These are phyloP conservation scores for Oceanodroma leucorhoa DNA, from an alignment of 2,797 vertebrate genomes.

Conservation along the genomic window DNA sequence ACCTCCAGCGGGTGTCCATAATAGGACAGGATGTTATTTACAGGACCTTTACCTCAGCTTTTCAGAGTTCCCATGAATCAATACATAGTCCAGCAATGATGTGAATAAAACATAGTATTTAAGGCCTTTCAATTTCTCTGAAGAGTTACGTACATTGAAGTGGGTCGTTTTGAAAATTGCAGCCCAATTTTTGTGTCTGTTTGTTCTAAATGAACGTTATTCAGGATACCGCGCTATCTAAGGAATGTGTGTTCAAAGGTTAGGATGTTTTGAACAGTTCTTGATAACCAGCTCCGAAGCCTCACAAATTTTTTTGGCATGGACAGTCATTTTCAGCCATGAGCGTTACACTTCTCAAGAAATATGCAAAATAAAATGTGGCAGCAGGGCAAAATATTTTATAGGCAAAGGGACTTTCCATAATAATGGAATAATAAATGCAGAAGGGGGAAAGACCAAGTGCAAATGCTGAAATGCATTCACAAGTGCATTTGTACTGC, in stretches of 20 bases:
- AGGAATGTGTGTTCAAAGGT: not conserved
- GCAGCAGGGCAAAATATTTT: constrained; percentile 49
- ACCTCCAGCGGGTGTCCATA: not conserved
- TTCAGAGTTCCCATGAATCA: not conserved
- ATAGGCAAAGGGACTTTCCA: constrained; percentile 44
- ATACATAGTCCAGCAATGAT: not conserved
- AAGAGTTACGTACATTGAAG: not conserved
- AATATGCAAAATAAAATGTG: constrained; percentile 43
- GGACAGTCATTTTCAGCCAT: constrained; percentile 1
- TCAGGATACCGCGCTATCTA: not conserved
- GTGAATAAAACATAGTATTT: not conserved
- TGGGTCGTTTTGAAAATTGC: not conserved
- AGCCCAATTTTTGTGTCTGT: not conserved
- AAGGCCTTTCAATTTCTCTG: not conserved
- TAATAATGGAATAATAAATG: constrained; percentile 63
- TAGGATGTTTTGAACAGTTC: not conserved
- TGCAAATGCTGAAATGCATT: not conserved
- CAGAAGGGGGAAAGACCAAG: constrained; percentile 22
- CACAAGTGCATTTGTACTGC: not conserved
- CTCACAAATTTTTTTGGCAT: constrained; percentile 23
- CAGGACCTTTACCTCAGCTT: not conserved
- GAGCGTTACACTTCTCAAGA: constrained; percentile 21
- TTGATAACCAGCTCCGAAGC: not conserved
- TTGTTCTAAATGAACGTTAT: not conserved
- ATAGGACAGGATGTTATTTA: not conserved